A percentile compares a stretch with the other conserved stretches of the same genome.
phyloP scores from a whole-genome alignment of 2,888 invertebrate genomes.

The Lordiphosa fenestrarum region DNA sequence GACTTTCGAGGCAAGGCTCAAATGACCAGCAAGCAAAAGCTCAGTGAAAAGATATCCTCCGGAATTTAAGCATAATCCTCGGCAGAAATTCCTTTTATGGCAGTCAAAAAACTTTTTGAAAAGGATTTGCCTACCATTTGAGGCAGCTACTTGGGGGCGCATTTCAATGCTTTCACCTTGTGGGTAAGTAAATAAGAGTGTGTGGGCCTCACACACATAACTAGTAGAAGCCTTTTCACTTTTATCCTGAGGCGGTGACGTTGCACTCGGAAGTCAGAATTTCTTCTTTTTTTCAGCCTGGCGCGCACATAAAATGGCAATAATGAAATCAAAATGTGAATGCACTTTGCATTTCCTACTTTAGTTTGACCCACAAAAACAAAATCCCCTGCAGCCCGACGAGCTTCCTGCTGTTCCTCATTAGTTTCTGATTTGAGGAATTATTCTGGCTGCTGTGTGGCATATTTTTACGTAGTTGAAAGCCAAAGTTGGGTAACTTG shows the following conservation, averaged over 20 bases:
- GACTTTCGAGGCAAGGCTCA: constrained; percentile 1
- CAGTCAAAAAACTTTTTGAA: constrained; percentile 47
- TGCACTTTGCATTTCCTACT: constrained; percentile 75
- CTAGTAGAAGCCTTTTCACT: neutral
- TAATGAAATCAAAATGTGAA: constrained; percentile 74
- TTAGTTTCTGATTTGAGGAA: constrained; percentile 41
- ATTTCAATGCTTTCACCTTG: constrained; percentile 57
- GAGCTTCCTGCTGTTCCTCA: constrained; percentile 27
- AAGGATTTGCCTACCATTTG: constrained; percentile 20
- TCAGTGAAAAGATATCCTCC: constrained; percentile 30
- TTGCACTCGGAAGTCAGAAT: constrained; percentile 74
- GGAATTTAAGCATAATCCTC: constrained; percentile 34
- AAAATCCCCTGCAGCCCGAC: constrained; percentile 1
- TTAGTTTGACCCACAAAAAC: constrained; percentile 57
- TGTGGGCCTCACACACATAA: constrained; percentile 19
- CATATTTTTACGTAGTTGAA: constrained; percentile 10
- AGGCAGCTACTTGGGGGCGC: constrained; percentile 40
- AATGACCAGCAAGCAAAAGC: constrained; percentile 28
- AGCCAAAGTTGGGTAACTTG: constrained; percentile 1
- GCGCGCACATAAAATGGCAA: constrained; percentile 47
- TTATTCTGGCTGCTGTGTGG: constrained; percentile 8
- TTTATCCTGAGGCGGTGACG: constrained; percentile 45
- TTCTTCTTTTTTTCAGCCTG: constrained; percentile 20
- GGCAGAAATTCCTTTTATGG: constrained; percentile 53
- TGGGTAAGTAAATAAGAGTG: constrained; percentile 1